Base-by-base conservation (phyloP, 2,888 invertebrate genomes). In the Mythimna lalbum region DNA sequence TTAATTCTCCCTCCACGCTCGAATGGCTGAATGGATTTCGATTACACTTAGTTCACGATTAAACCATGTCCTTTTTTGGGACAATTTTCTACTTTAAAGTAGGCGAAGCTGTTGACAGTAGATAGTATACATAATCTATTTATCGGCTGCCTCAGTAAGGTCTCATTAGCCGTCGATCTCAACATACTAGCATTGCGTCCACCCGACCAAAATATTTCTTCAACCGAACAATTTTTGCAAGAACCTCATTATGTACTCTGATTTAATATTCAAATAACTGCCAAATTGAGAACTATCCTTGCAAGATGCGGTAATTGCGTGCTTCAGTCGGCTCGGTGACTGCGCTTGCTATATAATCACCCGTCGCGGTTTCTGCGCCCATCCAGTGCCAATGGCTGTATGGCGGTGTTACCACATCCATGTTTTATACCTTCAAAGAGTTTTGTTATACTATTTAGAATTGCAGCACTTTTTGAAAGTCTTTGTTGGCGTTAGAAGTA, bases 331-430 rank as follows among this genome's bases (percentile, higher is more conserved):
- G 47, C 33, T 60, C 56, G 61, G 27, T 61, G 55, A 36, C 62
- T 63, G 59, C 73, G 36, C 59, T 68, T 53, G 61, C 33, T 55
- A 31, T 55, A 31, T 62, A 62, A 73, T 63, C 57, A 14, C 17
- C 10, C 14, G 78, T 76, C 57, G 57, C 59, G 63, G 78, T 68
- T 33, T 50, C 59, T 69, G 76, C 53, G 14, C 60, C 33, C 27
- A 36, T n/a, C 50, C 61, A 67, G 39, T 74, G 43, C 67, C 74
- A 50, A 74, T 67, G 56, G 63, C 31, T 52, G 43, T 52, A 23
- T n/a, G 43, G 14, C n/a, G 53, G 53, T 60, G 23, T 73, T 55
- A 27, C 43, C 21, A 69, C 36, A 69, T 50, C 1, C 17, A n/a
- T 47, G 33, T 56, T 39, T 17, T 39, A 27, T 14, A 7, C 23